Base-by-base conservation (phyloP, 53 echinoderm and acorn worm genomes). In the Zoroaster sp. region DNA sequence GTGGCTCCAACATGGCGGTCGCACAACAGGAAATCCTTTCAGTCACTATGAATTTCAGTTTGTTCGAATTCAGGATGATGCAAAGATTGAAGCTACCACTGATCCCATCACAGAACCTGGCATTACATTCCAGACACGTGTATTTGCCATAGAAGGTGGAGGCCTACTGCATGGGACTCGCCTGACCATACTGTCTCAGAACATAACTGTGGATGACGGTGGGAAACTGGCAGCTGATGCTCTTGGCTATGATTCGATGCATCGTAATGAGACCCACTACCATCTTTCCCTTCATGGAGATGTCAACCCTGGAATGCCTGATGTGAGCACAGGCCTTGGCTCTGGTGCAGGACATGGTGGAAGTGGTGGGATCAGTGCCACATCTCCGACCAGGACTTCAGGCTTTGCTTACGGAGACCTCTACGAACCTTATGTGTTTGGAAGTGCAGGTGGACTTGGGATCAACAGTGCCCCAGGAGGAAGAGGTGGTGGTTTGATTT, bases 341-440 rank as follows among this genome's bases (percentile, higher is more conserved):
- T 87, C 90, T 10, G 96, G 96, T 75, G 96, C 70, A 37, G 94
- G 96, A 18, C 96, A 96, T 91, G 96, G 96, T 89, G 96, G 96
- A 31, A 96, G 94, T 75, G 96, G 96, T 68, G 96, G 96, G 34
- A 88, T 94, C 59, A 94, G 91, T 28, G 66, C 88, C 40, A 73
- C 68, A 30, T 14, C 80, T 23, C 35, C 67, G 18, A 73, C 66
- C 18, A 87, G 83, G 20, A 81, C 91, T 12, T 89, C 92, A 73
- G 96, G 94, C 46, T 91, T 96, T 77, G 93, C 96, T 13, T 96
- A 96, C 76, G 96, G 96, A 35, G 96, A 96, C 75, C 66, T 96
- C 7, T 96, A 96, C 77, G 87, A 96, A 37, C 96, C 96, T 1
- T 94, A 93, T 69, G 78, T 91, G 28, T 96, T 96, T 93, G 96